Percentiles rank a stretch among this genome's conserved stretches.
phyloP scores from a whole-genome alignment of 1,140 invertebrate genomes.

The Drosophila trapezifrons region DNA sequence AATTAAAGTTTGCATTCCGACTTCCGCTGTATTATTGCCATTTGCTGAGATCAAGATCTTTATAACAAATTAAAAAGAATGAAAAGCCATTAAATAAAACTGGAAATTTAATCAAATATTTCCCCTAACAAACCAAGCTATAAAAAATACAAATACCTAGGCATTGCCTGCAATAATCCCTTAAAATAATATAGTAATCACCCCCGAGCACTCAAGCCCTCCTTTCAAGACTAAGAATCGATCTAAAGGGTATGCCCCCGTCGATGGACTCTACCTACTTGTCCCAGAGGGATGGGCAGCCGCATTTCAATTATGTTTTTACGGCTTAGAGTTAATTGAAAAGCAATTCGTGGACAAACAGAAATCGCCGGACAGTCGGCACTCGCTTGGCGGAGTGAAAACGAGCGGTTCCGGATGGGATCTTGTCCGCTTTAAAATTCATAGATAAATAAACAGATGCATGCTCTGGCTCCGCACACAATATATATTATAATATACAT shows the following conservation, averaged over 20 bases:
- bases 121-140: not conserved
- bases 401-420: conserved; percentile 1
- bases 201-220: no score
- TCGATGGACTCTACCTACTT: not conserved
- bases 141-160: not conserved
- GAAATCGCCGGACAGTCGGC: conserved; percentile 29
- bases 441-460: conserved; percentile 64
- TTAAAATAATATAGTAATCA: no score
- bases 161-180: no score
- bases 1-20: no score
- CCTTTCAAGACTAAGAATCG: no score
- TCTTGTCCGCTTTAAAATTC: conserved; percentile 66
- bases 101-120: not conserved
- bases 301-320: conserved; percentile 65
- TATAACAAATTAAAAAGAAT: no score
- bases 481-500: conserved; percentile 14
- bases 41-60: no score
- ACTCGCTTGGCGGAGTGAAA: conserved; percentile 15
- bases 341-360: conserved; percentile 73
- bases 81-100: not conserved
- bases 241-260: not conserved
- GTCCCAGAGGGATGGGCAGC: conserved; percentile 6
- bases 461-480: conserved; percentile 6
- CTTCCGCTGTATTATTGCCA: not conserved
- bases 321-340: conserved; percentile 76